phyloP scores from a whole-genome alignment of 2,113 vertebrate genomes.

The Eublepharis macularius region DNA sequence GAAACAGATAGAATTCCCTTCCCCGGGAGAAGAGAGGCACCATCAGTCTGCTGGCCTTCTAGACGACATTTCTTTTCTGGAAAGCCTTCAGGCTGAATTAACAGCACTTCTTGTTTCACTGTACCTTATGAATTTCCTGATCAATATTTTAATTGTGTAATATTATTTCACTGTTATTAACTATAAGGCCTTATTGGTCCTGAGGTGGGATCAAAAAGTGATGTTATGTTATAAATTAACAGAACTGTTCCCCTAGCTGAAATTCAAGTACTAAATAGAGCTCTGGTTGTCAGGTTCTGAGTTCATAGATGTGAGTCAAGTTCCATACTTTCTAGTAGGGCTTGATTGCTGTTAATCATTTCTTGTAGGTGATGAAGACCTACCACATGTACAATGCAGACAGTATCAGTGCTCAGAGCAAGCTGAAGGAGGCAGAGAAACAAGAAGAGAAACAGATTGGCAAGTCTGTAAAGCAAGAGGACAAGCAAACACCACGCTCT shows the following conservation, averaged over 20 bases:
- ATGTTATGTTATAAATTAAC: not conserved
- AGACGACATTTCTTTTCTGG: too few relatives aligned
- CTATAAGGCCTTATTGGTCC: too few relatives aligned
- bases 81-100: too few relatives aligned
- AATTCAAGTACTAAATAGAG: not conserved
- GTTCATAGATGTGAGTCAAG: not conserved
- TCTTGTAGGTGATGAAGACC: conserved; percentile 95
- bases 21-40: too few relatives aligned
- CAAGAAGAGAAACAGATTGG: conserved; percentile 99
- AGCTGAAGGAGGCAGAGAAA: conserved; percentile 98
- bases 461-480: conserved; percentile 90
- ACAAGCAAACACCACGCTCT: conserved; percentile 91
- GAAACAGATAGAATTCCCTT: too few relatives aligned
- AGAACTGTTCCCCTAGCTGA: not conserved
- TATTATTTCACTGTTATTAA: too few relatives aligned
- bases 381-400: conserved; percentile 99
- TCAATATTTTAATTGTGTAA: too few relatives aligned
- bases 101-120: too few relatives aligned
- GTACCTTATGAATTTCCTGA: too few relatives aligned
- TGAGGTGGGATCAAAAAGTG: too few relatives aligned
- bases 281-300: not conserved
- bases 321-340: not conserved
- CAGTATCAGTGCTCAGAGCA: conserved; percentile 97
- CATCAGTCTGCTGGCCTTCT: too few relatives aligned
- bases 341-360: not conserved